Base-by-base conservation (phyloP, 2,888 invertebrate species). In the Ectemnius continuus region DNA sequence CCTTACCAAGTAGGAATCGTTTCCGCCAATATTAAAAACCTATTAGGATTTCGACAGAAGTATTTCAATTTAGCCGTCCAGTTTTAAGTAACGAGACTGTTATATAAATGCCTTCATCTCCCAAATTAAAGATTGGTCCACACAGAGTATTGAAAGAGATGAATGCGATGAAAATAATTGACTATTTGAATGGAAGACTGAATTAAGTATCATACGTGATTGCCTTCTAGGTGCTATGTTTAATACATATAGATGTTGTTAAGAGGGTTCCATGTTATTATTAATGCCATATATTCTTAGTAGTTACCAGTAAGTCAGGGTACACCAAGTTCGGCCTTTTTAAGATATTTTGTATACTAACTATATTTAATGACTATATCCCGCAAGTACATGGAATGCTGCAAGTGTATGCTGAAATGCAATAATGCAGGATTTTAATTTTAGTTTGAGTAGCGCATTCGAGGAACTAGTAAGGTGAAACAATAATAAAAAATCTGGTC, bases 31-130 rank as follows among this genome's bases (percentile, higher is more conserved):
- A 36, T 36, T 36, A 36, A 36, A 36, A 36, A 36, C 36, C 36
- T 36, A 36, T 36, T 36, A 36, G 36, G 36, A 36, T 36, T 6
- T 58, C 60, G 58, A 66, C 60, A n/a, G 16, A 69, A 81, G 71
- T 75, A 81, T 76, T 79, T 56, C 26, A 73, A 70, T 72, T 60
- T 70, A 80, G 75, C 80, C 72, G 75, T 80, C 75, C 73, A 74
- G 68, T 73, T 75, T 46, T 69, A 62, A 62, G 56, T 69, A 52
- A 64, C 71, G 71, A 36, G 11, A 60, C 36, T 46, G 14, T 23
- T 67, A 48, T 18, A 36, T 36, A 8, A 36, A 36, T 36, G 36
- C 36, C 36, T 36, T 36, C 36, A 36, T 36, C 36, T 36, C 36
- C 36, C 5, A 36, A 36, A 36, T 11, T 36, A 36, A 36, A 8